Conservation (phyloP, 2,797 vertebrate species). For the Craterocephalus amniculus region DNA sequence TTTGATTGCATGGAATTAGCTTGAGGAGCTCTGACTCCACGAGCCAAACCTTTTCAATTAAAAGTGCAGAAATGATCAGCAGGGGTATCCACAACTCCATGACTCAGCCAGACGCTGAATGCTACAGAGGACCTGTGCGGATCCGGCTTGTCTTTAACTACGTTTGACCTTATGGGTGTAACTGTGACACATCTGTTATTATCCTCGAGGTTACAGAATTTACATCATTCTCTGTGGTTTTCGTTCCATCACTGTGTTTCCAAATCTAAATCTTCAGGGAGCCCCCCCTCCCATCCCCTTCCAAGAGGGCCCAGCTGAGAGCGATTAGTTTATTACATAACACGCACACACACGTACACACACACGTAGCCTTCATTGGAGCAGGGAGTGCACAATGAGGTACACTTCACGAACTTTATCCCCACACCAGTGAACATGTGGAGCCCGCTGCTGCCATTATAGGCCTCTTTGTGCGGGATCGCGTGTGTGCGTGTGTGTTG, state of each 20-base stretch:
- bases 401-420: conserved; percentile 41
- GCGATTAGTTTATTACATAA: conserved; percentile 69
- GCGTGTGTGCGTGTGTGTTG: conserved; percentile 43
- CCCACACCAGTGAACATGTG: conserved; percentile 22
- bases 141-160: conserved; percentile 8
- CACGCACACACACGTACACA: conserved; percentile 13
- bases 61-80: neutral
- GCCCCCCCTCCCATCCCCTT: conserved; percentile 23
- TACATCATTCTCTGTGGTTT: conserved; percentile 21
- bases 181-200: conserved; percentile 6
- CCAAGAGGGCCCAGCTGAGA: conserved; percentile 64
- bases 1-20: too few relatives aligned
- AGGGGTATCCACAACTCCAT: neutral
- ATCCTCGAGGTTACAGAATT: conserved; percentile 11
- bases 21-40: too few relatives aligned
- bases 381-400: conserved; percentile 46
- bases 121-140: neutral
- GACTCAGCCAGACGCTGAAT: neutral
- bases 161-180: conserved; percentile 13
- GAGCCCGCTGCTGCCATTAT: conserved; percentile 17
- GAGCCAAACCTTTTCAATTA: too few relatives aligned
- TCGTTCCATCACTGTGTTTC: conserved; percentile 33
- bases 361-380: conserved; percentile 23
- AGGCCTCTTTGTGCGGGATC: neutral
- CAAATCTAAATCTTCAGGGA: conserved; percentile 83